Evolutionary conservation across 2,797 vertebrate genomes (phyloP).

Genomic region (Rhincodon typus): DNA sequence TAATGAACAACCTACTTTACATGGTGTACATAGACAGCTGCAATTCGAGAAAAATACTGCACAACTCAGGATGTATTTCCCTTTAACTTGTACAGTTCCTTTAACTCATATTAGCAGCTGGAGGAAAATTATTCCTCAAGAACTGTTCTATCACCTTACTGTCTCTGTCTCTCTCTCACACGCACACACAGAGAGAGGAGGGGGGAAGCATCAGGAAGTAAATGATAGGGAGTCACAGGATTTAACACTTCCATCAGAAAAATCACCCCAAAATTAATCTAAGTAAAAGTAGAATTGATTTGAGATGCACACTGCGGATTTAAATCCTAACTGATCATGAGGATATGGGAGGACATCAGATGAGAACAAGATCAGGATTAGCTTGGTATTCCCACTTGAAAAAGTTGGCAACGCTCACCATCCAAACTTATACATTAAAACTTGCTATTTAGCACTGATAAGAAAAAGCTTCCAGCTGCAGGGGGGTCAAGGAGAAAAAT

Average conservation of each 20-base stretch:
- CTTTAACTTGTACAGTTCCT: not conserved
- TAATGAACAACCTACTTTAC: not conserved
- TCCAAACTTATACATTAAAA: not conserved
- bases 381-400: not conserved
- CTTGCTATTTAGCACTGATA: not conserved
- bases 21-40: not conserved
- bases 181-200: too few species aligned
- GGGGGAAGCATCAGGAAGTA: not conserved
- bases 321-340: not conserved
- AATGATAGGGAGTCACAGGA: not conserved
- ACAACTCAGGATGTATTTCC: not conserved
- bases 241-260: not conserved
- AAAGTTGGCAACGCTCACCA: not conserved
- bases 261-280: not conserved
- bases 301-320: not conserved
- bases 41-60: not conserved
- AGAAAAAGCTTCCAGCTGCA: not conserved
- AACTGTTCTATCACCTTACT: not conserved
- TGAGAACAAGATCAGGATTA: not conserved
- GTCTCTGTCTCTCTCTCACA: not conserved
- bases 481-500: not conserved
- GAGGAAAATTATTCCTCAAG: not conserved
- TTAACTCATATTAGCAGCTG: not conserved
- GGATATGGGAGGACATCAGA: not conserved
- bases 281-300: not conserved